A percentile compares a stretch with the other conserved stretches of the same genome.
Evolutionary conservation across 2,888 invertebrate species (phyloP).

Genomic region (Lordiphosa fenestrarum): DNA sequence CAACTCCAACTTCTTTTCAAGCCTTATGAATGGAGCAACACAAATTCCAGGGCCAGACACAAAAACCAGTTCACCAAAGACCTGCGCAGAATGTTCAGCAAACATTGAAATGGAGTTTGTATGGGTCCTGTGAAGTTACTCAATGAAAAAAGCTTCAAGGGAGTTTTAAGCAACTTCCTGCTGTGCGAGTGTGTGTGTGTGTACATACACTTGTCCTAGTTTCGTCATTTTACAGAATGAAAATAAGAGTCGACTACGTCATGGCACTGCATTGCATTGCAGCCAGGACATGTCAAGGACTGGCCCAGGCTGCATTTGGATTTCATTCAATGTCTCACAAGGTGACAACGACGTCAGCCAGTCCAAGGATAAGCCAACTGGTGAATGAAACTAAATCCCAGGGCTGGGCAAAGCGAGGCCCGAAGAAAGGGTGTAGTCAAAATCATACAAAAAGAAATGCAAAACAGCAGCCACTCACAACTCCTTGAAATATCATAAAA

Average conservation of each 20-base stretch:
- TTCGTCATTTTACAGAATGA: constrained; percentile 66
- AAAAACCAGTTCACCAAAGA: constrained; percentile 46
- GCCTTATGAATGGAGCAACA: constrained; percentile 35
- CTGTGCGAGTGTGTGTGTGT: constrained; percentile 5
- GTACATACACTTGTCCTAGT: constrained; percentile 59
- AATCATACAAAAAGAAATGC: constrained; percentile 1
- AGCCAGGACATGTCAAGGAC: constrained; percentile 60
- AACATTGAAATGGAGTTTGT: constrained; percentile 43
- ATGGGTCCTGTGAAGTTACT: constrained; percentile 52
- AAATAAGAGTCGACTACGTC: constrained; percentile 55
- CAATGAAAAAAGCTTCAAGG: constrained; percentile 67
- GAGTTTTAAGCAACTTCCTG: constrained; percentile 17
- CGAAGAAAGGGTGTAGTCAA: constrained; percentile 33
- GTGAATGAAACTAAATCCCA: constrained; percentile 52
- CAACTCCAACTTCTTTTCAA: constrained; percentile 28
- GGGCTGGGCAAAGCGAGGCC: not conserved
- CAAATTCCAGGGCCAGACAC: constrained; percentile 11
- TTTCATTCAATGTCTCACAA: constrained; percentile 42
- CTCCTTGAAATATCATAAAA: constrained; percentile 16
- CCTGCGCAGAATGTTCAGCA: constrained; percentile 62
- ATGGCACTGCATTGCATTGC: constrained; percentile 13
- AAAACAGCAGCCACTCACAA: constrained; percentile 14
- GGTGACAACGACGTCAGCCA: constrained; percentile 57
- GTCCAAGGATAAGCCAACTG: constrained; percentile 50
- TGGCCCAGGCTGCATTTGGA: constrained; percentile 24